Base-by-base conservation (phyloP, 2,113 vertebrate species). In the Geothlypis trichas region DNA sequence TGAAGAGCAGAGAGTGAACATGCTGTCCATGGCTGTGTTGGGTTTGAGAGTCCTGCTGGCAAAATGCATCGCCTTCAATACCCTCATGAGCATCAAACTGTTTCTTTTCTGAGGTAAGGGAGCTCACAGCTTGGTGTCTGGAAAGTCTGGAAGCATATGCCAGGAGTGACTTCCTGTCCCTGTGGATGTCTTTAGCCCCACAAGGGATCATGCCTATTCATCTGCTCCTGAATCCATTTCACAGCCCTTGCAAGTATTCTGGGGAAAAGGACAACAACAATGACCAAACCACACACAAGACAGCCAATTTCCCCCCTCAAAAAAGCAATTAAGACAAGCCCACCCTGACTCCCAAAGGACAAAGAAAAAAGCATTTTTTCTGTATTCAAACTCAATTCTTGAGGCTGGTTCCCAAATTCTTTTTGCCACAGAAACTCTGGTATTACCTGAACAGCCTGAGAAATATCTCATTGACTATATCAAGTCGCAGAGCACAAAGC, bases 21-120 rank as follows among this genome's bases (percentile, higher is more conserved):
- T 31, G 54, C 54, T 55, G 54, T 55, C 54, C 30, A 55, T 55
- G 54, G 18, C 54, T 31, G 54, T 55, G 54, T 5, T 55, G 54
- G 54, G 54, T 13, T 55, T 55, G 30, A 97, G 99, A 46, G 52
- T 99, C 30, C 92, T 99, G 82, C 97, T 99, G 83, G 55, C 98
- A 62, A 99, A 55, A 1, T 0, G 54, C 30, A 55, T 55, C 18
- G 30, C 54, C 54, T 55, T 55, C 54, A 55, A 55, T 5, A 8
- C 18, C 30, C 54, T 55, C 30, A 55, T 55, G 30, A 55, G 54
- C 5, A 55, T 55, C 54, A 55, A 55, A 2, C 1, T 55, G 7
- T 31, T 55, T 55, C 54, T 55, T 33, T 55, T 13, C 30, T 31
- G 22, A 58, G 57, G 57, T 58, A 59, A 59, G n/a, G 22, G n/a